Percentiles rank a stretch among this genome's conserved stretches.
These are phyloP conservation scores for Psephotus haematonotus DNA, from an alignment of 2,113 vertebrate genomes.

Conservation along the genomic window DNA sequence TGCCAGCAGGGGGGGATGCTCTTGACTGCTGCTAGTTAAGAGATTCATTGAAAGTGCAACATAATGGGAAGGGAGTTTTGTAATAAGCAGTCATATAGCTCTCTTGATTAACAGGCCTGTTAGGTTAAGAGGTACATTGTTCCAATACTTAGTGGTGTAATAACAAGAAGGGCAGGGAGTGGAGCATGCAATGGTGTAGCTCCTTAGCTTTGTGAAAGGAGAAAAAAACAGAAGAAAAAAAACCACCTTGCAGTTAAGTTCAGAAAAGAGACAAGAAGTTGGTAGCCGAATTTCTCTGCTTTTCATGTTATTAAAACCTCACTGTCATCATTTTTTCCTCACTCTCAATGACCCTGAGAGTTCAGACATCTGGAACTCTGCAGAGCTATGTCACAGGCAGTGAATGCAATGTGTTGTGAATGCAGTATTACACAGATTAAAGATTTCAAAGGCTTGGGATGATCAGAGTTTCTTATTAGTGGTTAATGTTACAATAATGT, in stretches of 20 bases:
- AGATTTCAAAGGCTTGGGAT: not conserved
- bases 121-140: constrained; percentile 50
- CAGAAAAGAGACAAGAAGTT: not conserved
- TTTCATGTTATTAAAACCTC: not conserved
- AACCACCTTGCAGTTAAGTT: not conserved
- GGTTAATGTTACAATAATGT: not conserved
- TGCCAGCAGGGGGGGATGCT: constrained; percentile 66
- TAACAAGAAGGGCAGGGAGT: not conserved
- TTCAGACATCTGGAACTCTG: not conserved
- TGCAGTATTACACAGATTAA: not conserved
- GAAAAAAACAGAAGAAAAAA: not conserved
- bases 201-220: not conserved
- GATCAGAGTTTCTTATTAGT: not conserved
- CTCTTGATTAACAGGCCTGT: constrained; percentile 61
- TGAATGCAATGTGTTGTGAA: not conserved
- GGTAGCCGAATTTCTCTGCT: not conserved
- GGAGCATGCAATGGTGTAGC: not conserved
- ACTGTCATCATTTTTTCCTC: not conserved
- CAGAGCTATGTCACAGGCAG: not conserved
- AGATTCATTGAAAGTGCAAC: constrained; percentile 48
- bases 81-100: constrained; percentile 49
- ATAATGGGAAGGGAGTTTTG: constrained; percentile 64
- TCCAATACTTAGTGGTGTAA: not conserved
- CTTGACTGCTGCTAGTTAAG: constrained; percentile 60
- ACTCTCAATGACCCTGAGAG: not conserved